Evolutionary conservation across 2,113 vertebrate genomes (phyloP).

Genomic region (Theristicus caerulescens): DNA sequence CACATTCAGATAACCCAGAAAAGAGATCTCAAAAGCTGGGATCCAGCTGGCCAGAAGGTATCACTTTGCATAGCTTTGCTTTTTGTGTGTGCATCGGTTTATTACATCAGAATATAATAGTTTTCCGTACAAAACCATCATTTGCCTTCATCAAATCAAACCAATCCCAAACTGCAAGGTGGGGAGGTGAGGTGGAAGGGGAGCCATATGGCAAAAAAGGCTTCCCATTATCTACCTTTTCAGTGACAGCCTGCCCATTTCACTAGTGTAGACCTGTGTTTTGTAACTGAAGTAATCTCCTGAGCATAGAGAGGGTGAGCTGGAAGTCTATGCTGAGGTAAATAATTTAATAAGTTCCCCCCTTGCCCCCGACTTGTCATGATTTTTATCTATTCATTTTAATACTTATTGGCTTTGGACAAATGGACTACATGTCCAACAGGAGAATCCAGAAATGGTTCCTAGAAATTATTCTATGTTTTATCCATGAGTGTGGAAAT

Average conservation of each 20-base stretch:
- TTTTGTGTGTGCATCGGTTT: background rate
- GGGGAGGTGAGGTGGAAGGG: background rate
- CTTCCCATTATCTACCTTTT: background rate
- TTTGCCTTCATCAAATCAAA: background rate
- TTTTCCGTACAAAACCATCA: background rate
- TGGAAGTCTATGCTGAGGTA: background rate
- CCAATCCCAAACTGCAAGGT: background rate
- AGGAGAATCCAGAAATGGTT: background rate
- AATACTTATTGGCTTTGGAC: background rate
- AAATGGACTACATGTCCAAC: background rate
- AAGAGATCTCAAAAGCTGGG: background rate
- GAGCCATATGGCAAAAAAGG: background rate
- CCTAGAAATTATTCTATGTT: background rate
- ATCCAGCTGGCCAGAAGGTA: background rate
- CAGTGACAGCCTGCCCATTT: background rate
- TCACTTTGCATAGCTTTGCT: background rate
- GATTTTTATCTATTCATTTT: background rate
- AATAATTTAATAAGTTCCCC: background rate
- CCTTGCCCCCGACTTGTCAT: rapidly evolving
- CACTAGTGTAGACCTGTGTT: background rate
- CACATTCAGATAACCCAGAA: background rate
- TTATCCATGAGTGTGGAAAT: background rate
- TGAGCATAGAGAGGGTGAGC: background rate
- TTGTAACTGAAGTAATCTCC: background rate
- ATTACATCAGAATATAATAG: background rate